Evolutionary conservation across 1,140 invertebrate genomes (phyloP).

Genomic region (Tachypleus tridentatus): DNA sequence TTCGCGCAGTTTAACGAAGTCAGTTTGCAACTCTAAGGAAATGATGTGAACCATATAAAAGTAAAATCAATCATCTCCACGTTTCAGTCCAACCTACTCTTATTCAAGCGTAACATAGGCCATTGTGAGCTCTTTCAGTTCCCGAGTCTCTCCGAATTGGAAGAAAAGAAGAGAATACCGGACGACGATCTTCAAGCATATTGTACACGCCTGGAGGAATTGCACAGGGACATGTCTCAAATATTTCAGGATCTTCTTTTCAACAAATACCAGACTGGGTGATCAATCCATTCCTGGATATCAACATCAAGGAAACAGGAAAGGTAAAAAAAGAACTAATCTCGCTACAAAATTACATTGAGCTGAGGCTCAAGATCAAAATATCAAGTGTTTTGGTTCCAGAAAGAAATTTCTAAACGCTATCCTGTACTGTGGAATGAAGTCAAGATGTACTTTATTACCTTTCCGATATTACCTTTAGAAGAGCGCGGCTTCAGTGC

Average conservation of each 20-base stretch:
- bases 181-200: slow-evolving; percentile 5
- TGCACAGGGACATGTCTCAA: slow-evolving; percentile 16
- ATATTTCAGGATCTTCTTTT: slow-evolving; percentile 20
- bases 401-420: slow-evolving; percentile 13
- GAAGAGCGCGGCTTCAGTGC: slow-evolving; percentile 16
- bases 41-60: slow-evolving; percentile 19
- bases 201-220: slow-evolving; percentile 6
- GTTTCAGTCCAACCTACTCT: slow-evolving; percentile 15
- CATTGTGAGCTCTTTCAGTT: slow-evolving; percentile 3
- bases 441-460: slow-evolving; percentile 16
- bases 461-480: slow-evolving; percentile 21
- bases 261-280: slow-evolving; percentile 18
- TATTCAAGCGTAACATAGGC: slow-evolving; percentile 16
- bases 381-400: slow-evolving; percentile 19
- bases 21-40: slow-evolving; percentile 21
- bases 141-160: slow-evolving; percentile 17
- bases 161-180: not conserved
- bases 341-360: slow-evolving; percentile 11
- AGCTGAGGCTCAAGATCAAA: slow-evolving; percentile 17
- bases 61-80: slow-evolving; percentile 15
- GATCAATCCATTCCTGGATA: slow-evolving; percentile 13
- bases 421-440: slow-evolving; percentile 13
- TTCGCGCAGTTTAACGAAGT: slow-evolving; percentile 21
- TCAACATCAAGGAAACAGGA: slow-evolving; percentile 2
- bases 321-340: slow-evolving; percentile 7